Evolutionary conservation across 1,140 invertebrate species (phyloP).

Genomic region (Dryas iulia): DNA sequence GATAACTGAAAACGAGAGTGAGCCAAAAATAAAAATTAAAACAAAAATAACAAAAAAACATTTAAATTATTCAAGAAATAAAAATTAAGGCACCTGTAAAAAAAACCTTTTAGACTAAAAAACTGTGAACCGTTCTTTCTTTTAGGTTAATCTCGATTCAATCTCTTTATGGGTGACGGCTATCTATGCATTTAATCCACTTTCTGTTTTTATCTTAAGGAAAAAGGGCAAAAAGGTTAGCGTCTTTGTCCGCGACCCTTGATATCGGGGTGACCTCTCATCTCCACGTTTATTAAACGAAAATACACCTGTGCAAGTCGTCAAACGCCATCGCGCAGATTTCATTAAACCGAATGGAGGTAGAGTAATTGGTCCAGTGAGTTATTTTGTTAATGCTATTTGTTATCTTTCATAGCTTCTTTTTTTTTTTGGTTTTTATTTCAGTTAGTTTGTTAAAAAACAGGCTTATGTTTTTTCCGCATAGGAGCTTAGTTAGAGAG

Average conservation of each 20-base stretch:
- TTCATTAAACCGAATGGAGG: constrained; percentile 62
- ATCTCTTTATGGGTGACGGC: constrained; percentile 70
- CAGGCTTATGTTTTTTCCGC: too few species aligned
- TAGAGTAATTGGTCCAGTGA: constrained; percentile 49
- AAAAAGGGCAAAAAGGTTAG: constrained; percentile 56
- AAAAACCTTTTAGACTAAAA: constrained; percentile 45
- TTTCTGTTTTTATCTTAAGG: constrained; percentile 70
- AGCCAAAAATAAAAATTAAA: constrained; percentile 9
- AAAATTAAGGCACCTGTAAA: constrained; percentile 50
- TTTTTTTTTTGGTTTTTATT: neutral
- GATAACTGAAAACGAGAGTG: neutral
- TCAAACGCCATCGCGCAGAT: constrained; percentile 46
- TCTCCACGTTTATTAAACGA: constrained; percentile 63
- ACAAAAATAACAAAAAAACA: constrained; percentile 17
- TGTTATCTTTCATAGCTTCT: neutral
- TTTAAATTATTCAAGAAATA: constrained; percentile 24
- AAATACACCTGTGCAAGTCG: constrained; percentile 63
- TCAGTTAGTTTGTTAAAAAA: neutral
- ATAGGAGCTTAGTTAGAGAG: too few species aligned
- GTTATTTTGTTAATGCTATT: constrained; percentile 44
- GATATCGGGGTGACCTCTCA: constrained; percentile 61
- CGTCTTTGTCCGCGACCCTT: constrained; percentile 57
- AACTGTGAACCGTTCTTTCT: constrained; percentile 39
- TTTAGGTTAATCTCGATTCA: constrained; percentile 57
- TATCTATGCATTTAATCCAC: constrained; percentile 76